Conservation (phyloP, 2,113 vertebrate genomes). For the Prunella himalayana region DNA sequence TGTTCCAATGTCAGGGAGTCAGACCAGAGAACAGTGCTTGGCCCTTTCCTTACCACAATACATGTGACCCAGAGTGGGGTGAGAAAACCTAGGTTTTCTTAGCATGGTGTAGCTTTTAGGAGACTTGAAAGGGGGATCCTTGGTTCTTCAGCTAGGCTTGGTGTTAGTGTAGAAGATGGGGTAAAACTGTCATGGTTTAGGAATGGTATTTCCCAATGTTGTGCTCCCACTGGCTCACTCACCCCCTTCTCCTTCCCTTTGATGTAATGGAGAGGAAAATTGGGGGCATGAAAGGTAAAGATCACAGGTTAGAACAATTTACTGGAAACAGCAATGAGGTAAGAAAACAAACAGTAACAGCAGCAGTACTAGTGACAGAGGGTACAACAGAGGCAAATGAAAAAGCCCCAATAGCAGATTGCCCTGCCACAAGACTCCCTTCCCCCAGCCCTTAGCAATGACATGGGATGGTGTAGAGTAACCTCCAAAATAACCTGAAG, state of each 20-base stretch:
- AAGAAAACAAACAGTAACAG: not conserved
- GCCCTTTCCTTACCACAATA: not conserved
- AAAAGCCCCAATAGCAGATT: not conserved
- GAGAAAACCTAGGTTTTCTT: not conserved
- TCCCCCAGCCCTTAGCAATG: not conserved
- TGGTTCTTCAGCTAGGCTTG: not conserved
- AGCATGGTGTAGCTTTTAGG: not conserved
- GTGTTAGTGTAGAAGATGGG: not conserved
- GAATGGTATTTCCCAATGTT: not conserved
- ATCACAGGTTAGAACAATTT: not conserved
- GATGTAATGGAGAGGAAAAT: not conserved
- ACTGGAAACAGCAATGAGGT: not conserved
- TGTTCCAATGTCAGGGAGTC: accelerated
- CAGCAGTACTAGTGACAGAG: too few relatives aligned
- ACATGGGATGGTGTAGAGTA: not conserved
- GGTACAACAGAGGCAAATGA: not conserved
- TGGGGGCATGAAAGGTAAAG: not conserved
- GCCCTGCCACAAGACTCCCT: not conserved
- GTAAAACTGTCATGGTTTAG: not conserved
- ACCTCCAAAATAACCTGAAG: not conserved
- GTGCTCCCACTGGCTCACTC: not conserved
- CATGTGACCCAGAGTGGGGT: accelerated
- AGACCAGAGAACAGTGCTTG: not conserved
- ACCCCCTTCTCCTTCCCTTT: not conserved
- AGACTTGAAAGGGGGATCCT: not conserved